Evolutionary conservation across 2,888 invertebrate species (phyloP).

Genomic region (Pseudoips prasinana): DNA sequence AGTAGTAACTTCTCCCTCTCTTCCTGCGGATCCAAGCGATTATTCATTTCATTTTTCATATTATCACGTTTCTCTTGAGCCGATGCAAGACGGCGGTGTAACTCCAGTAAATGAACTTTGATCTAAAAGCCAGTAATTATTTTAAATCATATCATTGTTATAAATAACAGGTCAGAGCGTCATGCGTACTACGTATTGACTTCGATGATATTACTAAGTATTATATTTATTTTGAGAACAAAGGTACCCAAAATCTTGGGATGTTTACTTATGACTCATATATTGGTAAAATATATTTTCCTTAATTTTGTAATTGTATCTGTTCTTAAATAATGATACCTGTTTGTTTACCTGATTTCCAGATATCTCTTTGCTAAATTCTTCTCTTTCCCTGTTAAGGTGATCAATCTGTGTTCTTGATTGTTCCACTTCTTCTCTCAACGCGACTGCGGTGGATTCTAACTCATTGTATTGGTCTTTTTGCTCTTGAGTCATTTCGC

Average conservation of each 20-base stretch:
- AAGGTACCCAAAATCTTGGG: too few species aligned
- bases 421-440: constrained; percentile 80
- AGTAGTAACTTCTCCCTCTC: constrained; percentile 88
- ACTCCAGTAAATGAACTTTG: constrained; percentile 67
- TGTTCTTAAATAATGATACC: too few species aligned
- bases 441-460: constrained; percentile 68
- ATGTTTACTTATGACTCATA: too few species aligned
- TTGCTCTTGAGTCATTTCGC: constrained; percentile 84
- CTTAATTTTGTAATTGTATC: too few species aligned
- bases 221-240: too few species aligned
- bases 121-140: constrained; percentile 46
- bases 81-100: constrained; percentile 58
- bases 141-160: too few species aligned
- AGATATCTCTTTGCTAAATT: constrained; percentile 85
- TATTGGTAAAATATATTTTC: too few species aligned
- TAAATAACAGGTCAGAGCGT: too few species aligned
- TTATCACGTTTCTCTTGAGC: constrained; percentile 81
- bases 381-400: constrained; percentile 84
- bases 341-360: constrained; percentile 74
- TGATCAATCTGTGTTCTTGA: constrained; percentile 84
- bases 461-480: constrained; percentile 77
- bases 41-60: constrained; percentile 86
- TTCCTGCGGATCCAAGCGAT: constrained; percentile 87
- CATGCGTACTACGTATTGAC: too few species aligned
- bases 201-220: too few species aligned